Conservation (phyloP, 2,113 vertebrate genomes). For the Raja brachyura region DNA sequence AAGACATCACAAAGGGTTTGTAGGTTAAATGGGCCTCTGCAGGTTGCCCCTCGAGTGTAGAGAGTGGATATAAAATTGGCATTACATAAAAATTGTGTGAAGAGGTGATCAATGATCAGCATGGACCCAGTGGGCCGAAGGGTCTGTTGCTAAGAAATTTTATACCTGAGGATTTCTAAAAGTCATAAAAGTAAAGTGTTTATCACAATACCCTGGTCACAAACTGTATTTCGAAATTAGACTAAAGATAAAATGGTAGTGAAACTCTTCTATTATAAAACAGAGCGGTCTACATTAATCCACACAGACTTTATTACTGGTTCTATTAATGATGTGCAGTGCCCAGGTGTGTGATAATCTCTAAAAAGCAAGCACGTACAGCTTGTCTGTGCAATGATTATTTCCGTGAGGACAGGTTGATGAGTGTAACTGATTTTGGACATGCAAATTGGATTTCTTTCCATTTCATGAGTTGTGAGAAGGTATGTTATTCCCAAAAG, state of each 20-base stretch:
- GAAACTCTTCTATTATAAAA: not conserved
- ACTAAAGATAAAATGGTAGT: not conserved
- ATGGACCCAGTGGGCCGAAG: too few species aligned
- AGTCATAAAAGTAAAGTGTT: too few species aligned
- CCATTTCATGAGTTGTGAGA: not conserved
- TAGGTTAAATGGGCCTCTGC: too few species aligned
- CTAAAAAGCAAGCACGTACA: not conserved
- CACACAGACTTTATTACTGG: not conserved
- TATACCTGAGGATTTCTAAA: too few species aligned
- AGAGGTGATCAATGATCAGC: too few species aligned
- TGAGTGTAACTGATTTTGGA: not conserved
- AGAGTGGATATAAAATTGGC: too few species aligned
- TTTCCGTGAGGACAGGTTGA: conserved; percentile 8
- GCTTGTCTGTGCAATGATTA: not conserved
- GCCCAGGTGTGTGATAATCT: conserved; percentile 18
- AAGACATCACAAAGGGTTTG: too few species aligned
- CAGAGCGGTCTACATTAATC: not conserved
- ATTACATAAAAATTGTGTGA: too few species aligned
- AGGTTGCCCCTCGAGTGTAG: too few species aligned
- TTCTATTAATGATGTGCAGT: not conserved
- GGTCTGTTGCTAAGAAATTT: too few species aligned
- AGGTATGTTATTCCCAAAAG: not conserved
- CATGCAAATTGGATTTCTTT: conserved; percentile 6
- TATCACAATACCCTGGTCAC: too few species aligned
- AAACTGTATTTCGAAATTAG: too few species aligned